Conservation (phyloP, 1,140 invertebrate species). For the Trachymyrmex cornetzi region DNA sequence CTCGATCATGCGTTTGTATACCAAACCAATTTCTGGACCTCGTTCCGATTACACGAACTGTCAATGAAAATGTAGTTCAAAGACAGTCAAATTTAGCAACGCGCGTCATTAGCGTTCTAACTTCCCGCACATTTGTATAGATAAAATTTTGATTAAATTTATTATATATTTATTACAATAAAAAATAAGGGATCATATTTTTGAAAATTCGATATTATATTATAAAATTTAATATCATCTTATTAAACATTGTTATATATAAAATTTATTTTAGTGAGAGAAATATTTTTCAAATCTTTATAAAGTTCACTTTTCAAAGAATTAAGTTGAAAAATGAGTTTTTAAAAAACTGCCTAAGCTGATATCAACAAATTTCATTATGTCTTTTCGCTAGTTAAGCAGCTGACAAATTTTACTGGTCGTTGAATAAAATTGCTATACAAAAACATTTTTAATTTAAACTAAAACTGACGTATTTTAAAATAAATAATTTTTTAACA, state of each 20-base stretch:
- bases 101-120: background rate
- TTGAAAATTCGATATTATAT: background rate
- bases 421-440: background rate
- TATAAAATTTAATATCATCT: background rate
- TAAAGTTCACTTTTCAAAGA: background rate
- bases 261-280: background rate
- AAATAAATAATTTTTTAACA: background rate
- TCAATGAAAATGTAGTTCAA: conserved; percentile 14
- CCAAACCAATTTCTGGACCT: conserved; percentile 32
- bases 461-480: background rate
- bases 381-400: background rate
- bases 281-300: background rate
- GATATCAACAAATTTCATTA: background rate
- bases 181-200: background rate
- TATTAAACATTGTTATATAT: background rate
- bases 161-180: background rate
- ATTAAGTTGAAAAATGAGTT: background rate
- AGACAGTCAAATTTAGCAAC: conserved; percentile 9
- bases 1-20: background rate
- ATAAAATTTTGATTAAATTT: background rate
- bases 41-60: conserved; percentile 36
- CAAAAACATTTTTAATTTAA: background rate
- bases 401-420: background rate
- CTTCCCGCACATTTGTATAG: background rate
- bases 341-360: background rate